Evolutionary conservation across 2,113 vertebrate genomes (phyloP).

Genomic region (Myotis yumanensis): DNA sequence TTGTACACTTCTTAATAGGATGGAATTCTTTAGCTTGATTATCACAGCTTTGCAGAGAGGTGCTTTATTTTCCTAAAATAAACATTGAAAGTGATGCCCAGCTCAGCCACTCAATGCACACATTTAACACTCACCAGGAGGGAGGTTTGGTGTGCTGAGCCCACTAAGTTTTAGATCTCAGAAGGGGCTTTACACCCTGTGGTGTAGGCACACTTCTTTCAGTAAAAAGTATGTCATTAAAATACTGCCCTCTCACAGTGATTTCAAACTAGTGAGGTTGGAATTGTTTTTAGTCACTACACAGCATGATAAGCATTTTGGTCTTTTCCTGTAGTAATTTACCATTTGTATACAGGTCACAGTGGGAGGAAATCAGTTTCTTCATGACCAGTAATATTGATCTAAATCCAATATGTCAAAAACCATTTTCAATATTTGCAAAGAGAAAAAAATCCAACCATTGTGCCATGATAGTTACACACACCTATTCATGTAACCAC

Average conservation of each 20-base stretch:
- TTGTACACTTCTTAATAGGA: background rate
- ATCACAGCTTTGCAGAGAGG: background rate
- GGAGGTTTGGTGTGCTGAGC: conserved; percentile 45
- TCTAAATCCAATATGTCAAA: conserved; percentile 42
- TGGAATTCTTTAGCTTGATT: conserved; percentile 1
- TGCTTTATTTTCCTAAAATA: conserved; percentile 63
- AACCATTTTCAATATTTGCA: background rate
- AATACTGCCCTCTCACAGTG: conserved; percentile 55
- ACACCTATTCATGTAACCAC: background rate
- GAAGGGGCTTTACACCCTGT: conserved; percentile 59
- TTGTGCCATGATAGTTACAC: background rate
- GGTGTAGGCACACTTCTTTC: conserved; percentile 63
- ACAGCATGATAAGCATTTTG: conserved; percentile 48
- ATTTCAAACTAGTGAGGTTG: conserved; percentile 31
- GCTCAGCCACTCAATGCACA: conserved; percentile 49
- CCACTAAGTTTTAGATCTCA: conserved; percentile 60
- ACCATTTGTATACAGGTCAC: conserved; percentile 33
- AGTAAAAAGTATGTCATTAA: conserved; percentile 65
- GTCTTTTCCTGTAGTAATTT: conserved; percentile 50
- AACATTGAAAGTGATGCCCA: conserved; percentile 45
- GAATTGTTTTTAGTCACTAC: conserved; percentile 53
- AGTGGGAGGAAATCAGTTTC: background rate
- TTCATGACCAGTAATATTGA: background rate
- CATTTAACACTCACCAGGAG: conserved; percentile 69
- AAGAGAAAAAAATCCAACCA: background rate